phyloP scores from a whole-genome alignment of 2,113 vertebrate species.

The Ceratotherium simum region DNA sequence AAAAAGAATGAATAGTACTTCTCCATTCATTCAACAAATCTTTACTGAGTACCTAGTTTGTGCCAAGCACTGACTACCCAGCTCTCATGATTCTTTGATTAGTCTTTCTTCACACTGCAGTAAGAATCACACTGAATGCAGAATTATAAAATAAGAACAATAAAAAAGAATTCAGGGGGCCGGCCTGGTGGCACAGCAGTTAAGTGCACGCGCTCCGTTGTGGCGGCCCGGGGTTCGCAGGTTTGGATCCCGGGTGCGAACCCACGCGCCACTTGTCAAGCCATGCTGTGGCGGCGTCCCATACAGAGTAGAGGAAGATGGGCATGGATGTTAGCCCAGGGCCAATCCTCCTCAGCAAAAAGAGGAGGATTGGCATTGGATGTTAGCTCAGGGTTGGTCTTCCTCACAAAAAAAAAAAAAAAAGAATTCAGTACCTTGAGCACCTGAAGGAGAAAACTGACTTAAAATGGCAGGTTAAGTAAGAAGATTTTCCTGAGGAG shows the following conservation, averaged over 20 bases:
- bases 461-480: neutral
- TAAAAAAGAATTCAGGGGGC: constrained; percentile 48
- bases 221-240: too few species aligned
- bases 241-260: too few species aligned
- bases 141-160: constrained; percentile 22
- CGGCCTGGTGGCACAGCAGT: too few species aligned
- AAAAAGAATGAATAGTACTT: constrained; percentile 19
- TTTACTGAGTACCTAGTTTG: neutral
- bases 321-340: too few species aligned
- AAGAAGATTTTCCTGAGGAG: neutral
- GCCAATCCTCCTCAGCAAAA: too few species aligned
- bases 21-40: neutral
- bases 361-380: too few species aligned
- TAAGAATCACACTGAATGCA: neutral
- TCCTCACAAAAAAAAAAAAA: neutral
- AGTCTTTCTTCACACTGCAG: too few species aligned
- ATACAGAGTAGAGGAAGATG: too few species aligned
- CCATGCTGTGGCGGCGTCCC: too few species aligned
- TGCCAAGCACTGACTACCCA: neutral
- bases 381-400: too few species aligned
- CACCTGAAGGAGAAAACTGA: neutral
- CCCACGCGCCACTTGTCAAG: too few species aligned
- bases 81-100: neutral
- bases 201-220: too few species aligned
- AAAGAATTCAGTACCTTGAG: constrained; percentile 38